Evolutionary conservation across 2,113 vertebrate genomes (phyloP), one percentile per base, ranked within the genome.

Genomic region (Spheniscus mendiculus): DNA sequence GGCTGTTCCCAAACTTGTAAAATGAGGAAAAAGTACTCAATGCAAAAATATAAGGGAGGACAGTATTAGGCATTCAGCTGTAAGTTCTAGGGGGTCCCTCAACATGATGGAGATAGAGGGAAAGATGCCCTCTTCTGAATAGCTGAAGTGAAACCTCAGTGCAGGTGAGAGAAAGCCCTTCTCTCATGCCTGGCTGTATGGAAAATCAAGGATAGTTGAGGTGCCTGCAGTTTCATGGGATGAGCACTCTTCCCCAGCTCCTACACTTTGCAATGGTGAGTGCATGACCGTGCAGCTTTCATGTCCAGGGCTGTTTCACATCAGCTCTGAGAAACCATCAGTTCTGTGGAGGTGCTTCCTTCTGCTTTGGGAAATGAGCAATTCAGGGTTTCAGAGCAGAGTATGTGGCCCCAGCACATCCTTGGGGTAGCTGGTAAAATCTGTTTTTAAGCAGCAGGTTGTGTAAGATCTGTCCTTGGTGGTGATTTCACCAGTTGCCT

Each of bases 351-450:
- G 40, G 10, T 27, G 19, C 21, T 58, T 45, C 23, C 27, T 6
- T 0, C 10, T 25, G 49, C 44, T 16, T 18, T 38, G 32, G 50
- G 44, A 26, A 44, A 11, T 11, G 34, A 49, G 53, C 13, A 45
- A 1, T 22, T 27, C 15, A 4, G 15, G 62, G 29, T 22, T 71
- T 22, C 34, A 20, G 58, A 49, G 67, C 40, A 30, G 40, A 6
- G 10, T 4, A 0, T 12, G 12, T 0, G 7, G 23, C 27, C 45
- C 32, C 50, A 59, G 49, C 26, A 9, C 30, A 12, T 32, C 38
- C 22, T 49, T 13, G 27, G 40, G 47, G 3, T n/a, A 79, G 44
- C 19, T 44, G 26, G 47, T 23, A 7, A 44, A 67, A 61, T 2
- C 18, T 59, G 14, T 0, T 38, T 66, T 59, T 14, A 19, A 59